Evolutionary conservation across 2,888 invertebrate species (phyloP).

Genomic region (Herminia tarsipennalis): DNA sequence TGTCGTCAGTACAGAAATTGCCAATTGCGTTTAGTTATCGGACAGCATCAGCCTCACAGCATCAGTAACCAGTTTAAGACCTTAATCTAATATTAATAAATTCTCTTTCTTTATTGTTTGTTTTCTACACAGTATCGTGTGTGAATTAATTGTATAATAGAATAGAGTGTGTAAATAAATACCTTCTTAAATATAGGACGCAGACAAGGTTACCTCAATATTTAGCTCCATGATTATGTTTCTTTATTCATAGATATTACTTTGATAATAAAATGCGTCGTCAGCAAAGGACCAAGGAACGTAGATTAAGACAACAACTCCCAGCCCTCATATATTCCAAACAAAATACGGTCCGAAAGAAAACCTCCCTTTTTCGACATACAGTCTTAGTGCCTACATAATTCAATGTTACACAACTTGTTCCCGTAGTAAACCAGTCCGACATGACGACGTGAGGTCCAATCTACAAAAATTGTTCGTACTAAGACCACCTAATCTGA

Average conservation of each 20-base stretch:
- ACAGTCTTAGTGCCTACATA: slow-evolving; percentile 7
- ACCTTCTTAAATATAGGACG: no score
- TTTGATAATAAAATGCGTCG: slow-evolving; percentile 3
- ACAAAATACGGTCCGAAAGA: slow-evolving; percentile 5
- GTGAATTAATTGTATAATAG: no score
- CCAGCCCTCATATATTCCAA: slow-evolving; percentile 4
- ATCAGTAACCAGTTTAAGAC: no score
- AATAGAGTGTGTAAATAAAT: no score
- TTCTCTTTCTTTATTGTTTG: no score
- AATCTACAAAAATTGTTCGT: slow-evolving; percentile 34
- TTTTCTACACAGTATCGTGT: no score
- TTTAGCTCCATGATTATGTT: no score
- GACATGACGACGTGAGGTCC: slow-evolving; percentile 28
- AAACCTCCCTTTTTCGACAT: slow-evolving; percentile 2
- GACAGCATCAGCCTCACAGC: no score
- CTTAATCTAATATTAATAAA: no score
- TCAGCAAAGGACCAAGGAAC: slow-evolving; percentile 3
- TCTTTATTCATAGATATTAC: neutral
- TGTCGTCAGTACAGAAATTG: no score
- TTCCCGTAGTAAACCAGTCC: slow-evolving; percentile 14
- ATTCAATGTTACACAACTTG: slow-evolving; percentile 16
- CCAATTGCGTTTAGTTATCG: no score
- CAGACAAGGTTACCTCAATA: no score
- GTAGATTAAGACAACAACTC: slow-evolving; percentile 1
- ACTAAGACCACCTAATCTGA: slow-evolving; percentile 45